phyloP scores from a whole-genome alignment of 2,113 vertebrate genomes.

The Cyanocitta stelleri region DNA sequence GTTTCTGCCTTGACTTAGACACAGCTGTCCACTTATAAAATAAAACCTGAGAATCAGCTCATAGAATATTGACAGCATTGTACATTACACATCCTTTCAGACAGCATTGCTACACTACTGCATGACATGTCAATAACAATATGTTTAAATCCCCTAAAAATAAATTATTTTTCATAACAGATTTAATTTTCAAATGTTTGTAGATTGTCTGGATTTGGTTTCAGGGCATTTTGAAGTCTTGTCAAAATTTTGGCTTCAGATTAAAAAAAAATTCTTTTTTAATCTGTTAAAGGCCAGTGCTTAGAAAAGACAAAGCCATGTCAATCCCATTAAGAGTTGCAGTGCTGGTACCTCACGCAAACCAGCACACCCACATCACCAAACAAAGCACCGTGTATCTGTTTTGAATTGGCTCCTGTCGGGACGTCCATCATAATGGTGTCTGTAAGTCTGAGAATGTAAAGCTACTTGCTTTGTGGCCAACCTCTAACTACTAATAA shows the following conservation, averaged over 20 bases:
- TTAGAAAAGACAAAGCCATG: constrained; percentile 6
- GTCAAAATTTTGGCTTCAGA: constrained; percentile 32
- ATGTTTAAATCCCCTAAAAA: neutral
- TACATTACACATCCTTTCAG: neutral
- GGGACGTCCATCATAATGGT: constrained; percentile 16
- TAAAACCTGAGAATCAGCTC: neutral
- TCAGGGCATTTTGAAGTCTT: neutral
- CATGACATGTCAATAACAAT: neutral
- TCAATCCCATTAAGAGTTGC: neutral
- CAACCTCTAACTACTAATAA: constrained; percentile 57
- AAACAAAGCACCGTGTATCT: neutral
- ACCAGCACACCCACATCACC: neutral
- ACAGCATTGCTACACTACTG: neutral
- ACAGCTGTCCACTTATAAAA: neutral
- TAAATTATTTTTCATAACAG: neutral
- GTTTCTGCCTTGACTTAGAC: neutral
- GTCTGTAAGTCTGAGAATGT: constrained; percentile 61
- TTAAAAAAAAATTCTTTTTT: neutral
- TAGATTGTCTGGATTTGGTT: constrained; percentile 3
- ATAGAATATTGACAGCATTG: neutral
- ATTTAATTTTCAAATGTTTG: neutral
- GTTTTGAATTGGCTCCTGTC: constrained; percentile 35
- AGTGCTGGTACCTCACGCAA: neutral
- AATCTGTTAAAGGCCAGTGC: neutral
- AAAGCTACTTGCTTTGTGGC: constrained; percentile 47